Base-by-base conservation (phyloP, 2,888 invertebrate genomes). In the Bombyx huttoni region DNA sequence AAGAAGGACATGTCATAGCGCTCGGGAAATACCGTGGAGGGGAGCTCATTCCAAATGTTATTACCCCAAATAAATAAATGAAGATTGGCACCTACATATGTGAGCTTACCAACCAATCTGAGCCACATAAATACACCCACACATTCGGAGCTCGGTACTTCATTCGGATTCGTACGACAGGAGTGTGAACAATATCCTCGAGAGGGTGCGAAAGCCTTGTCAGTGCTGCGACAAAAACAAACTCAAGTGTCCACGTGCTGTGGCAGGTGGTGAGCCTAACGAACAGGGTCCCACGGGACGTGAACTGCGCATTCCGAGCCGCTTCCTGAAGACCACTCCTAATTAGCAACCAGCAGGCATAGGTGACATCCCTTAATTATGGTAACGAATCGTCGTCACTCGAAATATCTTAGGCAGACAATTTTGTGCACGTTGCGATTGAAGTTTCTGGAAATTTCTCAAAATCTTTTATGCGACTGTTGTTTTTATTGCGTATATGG, bases 251-350 rank as follows among this genome's bases (percentile, higher is more conserved):
- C 78, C 81, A 80, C 80, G 81, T 76, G 80, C 78, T 66, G 34
- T 50, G 54, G 68, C 79, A 77, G 76, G 75, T 63, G 62, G 52
- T 40, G 24, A 33, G 69, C 66, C 58, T 77, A 74, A 61, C 59
- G 62, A 63, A 52, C 55, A 56, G 62, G 75, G 71, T 82, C 83
- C 73, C 84, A 78, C 81, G 84, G 76, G 83, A 79, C 73, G 60
- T 72, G 73, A 73, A 72, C 75, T 62, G 54, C 72, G 73, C 70
- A 72, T 75, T 71, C 68, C 66, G 54, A 67, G 66, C 70, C 62
- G 80, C 75, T 81, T 83, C 76, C 78, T 72, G 61, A 61, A 61
- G 59, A 56, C 57, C 57, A 50, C 40, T 49, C 48, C 64, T 70
- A 76, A 79, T 78, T 75, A 70, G 63, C 61, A 55, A 7, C 57